Evolutionary conservation across 2,113 vertebrate species (phyloP), one percentile per base, ranked within the genome.

Genomic region (Labrus mixtus): DNA sequence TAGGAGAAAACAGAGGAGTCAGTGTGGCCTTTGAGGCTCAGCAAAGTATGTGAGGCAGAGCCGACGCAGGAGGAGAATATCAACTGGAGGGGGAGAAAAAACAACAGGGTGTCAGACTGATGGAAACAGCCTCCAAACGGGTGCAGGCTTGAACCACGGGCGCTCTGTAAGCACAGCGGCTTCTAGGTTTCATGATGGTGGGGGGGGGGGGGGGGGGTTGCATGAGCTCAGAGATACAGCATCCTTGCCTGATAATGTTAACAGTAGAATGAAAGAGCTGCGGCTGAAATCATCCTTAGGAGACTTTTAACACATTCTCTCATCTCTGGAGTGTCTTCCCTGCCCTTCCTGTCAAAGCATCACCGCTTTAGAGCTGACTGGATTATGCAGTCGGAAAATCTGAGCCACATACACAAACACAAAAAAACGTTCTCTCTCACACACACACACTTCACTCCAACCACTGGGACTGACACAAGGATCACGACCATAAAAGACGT

Each of bases 381-480:
- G 77, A 79, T 48, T 82, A 76, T 54, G 67, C 57, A 72, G 68
- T 64, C 79, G 91, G 93, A 90, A 93, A 92, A 85, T 91, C 41
- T 92, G 85, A 91, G 81, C 76, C 16, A 29, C 46, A 39, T 65
- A 54, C 55, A 60, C 29, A 53, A 46, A 51, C 29, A 48, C 12
- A 37, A 41, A 37, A 41, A 23, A 54, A 29, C 64, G 45, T 54
- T 45, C 45, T 41, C 45, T 41, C 46, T 39, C 45, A 65, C 17
- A 20, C 46, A 53, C 36, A 57, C 64, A 54, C 67, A 11, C 56
- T 58, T 61, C 16, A 41, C 17, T 59, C 79, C 50, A 55, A 16
- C 16, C 50, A 41, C 56, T 79, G 25, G 29, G 78, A 81, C 23
- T 29, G 67, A 78, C 66, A 76, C 70, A 33, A 45, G 60, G 75